phyloP scores from a whole-genome alignment of 2,797 vertebrate genomes.

The Melanotaenia parkinsoni region DNA sequence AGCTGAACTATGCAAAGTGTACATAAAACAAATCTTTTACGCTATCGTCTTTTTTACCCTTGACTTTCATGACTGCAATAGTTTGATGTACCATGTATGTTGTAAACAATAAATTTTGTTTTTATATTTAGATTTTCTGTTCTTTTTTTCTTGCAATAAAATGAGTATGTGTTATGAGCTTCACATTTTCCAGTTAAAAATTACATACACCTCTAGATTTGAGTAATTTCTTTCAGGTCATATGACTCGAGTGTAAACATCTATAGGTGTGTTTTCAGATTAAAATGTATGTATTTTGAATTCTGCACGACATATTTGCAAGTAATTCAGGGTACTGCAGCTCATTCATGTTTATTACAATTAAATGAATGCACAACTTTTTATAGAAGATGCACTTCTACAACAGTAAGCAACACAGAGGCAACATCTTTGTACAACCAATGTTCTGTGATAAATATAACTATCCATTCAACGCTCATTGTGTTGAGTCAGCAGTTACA shows the following conservation, averaged over 20 bases:
- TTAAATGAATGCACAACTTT: too few species aligned
- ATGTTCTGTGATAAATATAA: too few species aligned
- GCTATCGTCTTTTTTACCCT: not conserved
- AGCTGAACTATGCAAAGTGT: conserved; percentile 27
- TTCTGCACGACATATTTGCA: not conserved
- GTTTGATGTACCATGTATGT: conserved; percentile 55
- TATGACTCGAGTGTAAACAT: not conserved
- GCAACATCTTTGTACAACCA: not conserved
- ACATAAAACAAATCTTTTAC: conserved; percentile 1
- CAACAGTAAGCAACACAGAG: too few species aligned
- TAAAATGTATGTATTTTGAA: not conserved
- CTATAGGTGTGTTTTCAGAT: not conserved
- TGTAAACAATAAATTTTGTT: conserved; percentile 74
- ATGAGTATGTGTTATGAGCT: not conserved
- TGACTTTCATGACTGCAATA: conserved; percentile 36
- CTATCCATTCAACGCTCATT: too few species aligned
- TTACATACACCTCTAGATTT: not conserved
- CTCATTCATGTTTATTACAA: too few species aligned
- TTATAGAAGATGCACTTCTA: too few species aligned
- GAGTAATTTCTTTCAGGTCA: not conserved
- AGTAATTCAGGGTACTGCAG: not conserved
- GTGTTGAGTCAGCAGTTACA: too few species aligned
- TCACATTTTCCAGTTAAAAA: not conserved
- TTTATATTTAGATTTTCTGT: conserved; percentile 55
- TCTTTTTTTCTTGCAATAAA: not conserved